Evolutionary conservation across 2,888 invertebrate species (phyloP).

Genomic region (Chloromyia formosa): DNA sequence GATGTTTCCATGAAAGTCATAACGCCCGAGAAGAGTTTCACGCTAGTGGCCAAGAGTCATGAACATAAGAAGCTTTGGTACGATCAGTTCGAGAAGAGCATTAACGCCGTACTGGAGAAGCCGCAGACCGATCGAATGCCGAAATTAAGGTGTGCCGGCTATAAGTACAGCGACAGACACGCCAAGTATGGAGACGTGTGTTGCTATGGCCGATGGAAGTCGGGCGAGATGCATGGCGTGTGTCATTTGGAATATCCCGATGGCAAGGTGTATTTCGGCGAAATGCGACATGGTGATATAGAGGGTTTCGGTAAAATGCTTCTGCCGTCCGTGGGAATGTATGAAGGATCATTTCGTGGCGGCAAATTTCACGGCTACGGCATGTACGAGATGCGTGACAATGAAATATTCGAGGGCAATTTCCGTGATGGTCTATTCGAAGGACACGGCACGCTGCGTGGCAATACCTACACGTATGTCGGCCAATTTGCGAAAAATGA

Average conservation of each 20-base stretch:
- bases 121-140: constrained; percentile 70
- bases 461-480: constrained; percentile 86
- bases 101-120: constrained; percentile 74
- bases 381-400: constrained; percentile 72
- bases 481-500: constrained; percentile 85
- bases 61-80: constrained; percentile 83
- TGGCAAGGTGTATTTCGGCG: constrained; percentile 82
- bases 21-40: constrained; percentile 81
- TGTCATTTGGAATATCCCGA: constrained; percentile 86
- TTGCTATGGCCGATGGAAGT: constrained; percentile 82
- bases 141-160: constrained; percentile 74
- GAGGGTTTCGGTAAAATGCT: constrained; percentile 63
- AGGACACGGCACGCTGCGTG: constrained; percentile 85
- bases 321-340: constrained; percentile 68
- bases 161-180: constrained; percentile 76
- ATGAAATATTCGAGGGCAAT: constrained; percentile 86
- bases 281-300: constrained; percentile 71
- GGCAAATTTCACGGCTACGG: constrained; percentile 86
- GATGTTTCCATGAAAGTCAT: constrained; percentile 76
- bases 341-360: constrained; percentile 75
- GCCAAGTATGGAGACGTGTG: constrained; percentile 78
- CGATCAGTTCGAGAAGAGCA: constrained; percentile 77
- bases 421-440: constrained; percentile 85
- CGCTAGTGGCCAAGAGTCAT: constrained; percentile 70
- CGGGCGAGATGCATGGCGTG: constrained; percentile 83